These are phyloP conservation scores for Arrhopalites spinosus DNA, from an alignment of 2,888 invertebrate genomes.

Conservation along the genomic window DNA sequence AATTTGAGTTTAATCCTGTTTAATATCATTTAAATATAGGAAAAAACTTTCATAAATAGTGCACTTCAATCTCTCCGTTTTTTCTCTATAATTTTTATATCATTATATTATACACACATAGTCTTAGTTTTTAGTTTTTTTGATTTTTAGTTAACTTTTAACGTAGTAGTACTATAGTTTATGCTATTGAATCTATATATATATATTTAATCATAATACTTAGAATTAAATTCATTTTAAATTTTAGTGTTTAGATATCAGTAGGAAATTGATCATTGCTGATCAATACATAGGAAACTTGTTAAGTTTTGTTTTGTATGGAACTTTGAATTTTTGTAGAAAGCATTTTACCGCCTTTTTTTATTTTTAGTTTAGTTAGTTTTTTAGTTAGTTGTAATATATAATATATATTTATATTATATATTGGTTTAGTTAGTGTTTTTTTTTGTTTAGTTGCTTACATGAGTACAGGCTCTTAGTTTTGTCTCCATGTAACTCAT, in stretches of 20 bases:
- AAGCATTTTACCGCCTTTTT: not conserved
- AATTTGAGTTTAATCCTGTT: too few species aligned
- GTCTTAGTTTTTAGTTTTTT: too few species aligned
- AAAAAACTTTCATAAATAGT: too few species aligned
- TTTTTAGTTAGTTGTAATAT: not conserved
- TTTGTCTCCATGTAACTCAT: slow-evolving; percentile 30
- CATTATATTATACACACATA: too few species aligned
- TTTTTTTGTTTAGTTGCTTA: slow-evolving; percentile 20
- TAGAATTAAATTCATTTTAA: slow-evolving; percentile 13
- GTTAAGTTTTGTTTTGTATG: slow-evolving; percentile 47
- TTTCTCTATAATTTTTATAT: too few species aligned
- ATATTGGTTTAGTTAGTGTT: too few species aligned
- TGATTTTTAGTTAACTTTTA: too few species aligned
- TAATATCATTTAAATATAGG: too few species aligned
- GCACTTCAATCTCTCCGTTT: too few species aligned
- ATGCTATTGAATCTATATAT: too few species aligned
- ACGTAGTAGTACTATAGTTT: too few species aligned
- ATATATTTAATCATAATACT: not conserved
- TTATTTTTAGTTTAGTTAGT: slow-evolving; percentile 12
- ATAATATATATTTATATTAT: too few species aligned
- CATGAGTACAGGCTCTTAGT: slow-evolving; percentile 32
- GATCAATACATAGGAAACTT: slow-evolving; percentile 49
- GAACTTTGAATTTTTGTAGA: slow-evolving; percentile 40
- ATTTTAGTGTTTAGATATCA: slow-evolving; percentile 29
- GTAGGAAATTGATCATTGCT: slow-evolving; percentile 46